These are phyloP conservation scores for Aplysina aerophoba DNA, from an alignment of 37 sponge, comb jelly and placozoan genomes.

Conservation along the genomic window DNA sequence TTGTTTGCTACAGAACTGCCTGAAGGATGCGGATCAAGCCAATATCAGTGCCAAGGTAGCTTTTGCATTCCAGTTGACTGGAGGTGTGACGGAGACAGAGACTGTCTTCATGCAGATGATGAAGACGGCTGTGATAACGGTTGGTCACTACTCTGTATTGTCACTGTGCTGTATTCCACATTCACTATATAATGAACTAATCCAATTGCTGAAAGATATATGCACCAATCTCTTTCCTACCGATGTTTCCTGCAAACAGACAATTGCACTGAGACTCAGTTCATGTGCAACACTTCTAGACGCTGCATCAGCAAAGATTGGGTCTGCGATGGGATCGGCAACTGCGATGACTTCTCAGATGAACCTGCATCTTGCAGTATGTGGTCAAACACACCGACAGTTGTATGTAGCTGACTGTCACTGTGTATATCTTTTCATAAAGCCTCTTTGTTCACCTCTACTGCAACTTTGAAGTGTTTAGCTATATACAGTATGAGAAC, in stretches of 20 bases:
- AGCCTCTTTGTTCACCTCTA: too few species aligned
- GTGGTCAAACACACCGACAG: background rate
- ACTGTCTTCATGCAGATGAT: slow-evolving; percentile 1
- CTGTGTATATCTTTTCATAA: too few species aligned
- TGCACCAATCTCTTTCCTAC: background rate
- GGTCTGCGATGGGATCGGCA: slow-evolving; percentile 3
- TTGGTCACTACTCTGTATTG: too few species aligned
- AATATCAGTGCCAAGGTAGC: background rate
- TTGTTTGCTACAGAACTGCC: too few species aligned
- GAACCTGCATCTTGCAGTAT: background rate
- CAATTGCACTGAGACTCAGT: background rate
- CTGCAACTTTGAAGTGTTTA: too few species aligned
- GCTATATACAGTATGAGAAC: too few species aligned
- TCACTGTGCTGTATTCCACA: background rate
- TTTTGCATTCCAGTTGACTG: slow-evolving; percentile 6
- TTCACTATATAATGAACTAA: background rate
- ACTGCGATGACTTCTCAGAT: slow-evolving; percentile 13
- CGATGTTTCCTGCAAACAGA: too few species aligned
- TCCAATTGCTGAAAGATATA: background rate
- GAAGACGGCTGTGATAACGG: background rate
- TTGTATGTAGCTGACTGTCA: too few species aligned
- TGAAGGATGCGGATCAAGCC: too few species aligned
- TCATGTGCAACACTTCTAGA: background rate
- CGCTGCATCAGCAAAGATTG: background rate
- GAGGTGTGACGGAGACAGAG: background rate